Conservation (phyloP, 1,140 invertebrate species). For the Vanessa atalanta region DNA sequence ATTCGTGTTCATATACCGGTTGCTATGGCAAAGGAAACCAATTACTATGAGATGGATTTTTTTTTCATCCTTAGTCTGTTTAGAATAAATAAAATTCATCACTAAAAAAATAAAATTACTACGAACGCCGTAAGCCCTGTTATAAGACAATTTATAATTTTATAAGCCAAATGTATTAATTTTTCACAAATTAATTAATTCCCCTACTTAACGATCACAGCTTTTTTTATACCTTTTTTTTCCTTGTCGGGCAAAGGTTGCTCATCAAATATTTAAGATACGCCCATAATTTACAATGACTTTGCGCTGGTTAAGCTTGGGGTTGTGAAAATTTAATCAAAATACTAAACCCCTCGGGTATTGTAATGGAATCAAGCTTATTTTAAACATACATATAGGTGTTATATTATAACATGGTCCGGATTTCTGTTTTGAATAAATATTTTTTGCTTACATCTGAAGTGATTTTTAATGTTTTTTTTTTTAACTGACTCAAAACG, state of each 20-base stretch:
- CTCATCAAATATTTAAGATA: conserved; percentile 72
- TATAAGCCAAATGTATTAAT: neutral
- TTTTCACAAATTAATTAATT: conserved; percentile 1
- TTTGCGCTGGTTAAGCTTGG: conserved; percentile 62
- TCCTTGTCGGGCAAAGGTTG: conserved; percentile 58
- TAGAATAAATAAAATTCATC: no score
- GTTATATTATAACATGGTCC: conserved; percentile 4
- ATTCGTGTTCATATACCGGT: no score
- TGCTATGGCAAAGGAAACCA: no score
- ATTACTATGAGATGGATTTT: no score
- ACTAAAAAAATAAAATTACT: no score
- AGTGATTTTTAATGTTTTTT: no score
- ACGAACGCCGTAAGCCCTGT: neutral
- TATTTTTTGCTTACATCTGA: neutral
- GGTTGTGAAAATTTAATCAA: conserved; percentile 78
- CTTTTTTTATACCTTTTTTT: conserved; percentile 35
- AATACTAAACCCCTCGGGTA: conserved; percentile 60
- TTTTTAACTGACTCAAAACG: no score
- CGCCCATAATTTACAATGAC: conserved; percentile 69
- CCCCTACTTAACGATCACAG: neutral
- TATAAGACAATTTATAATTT: neutral
- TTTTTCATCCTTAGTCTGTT: no score
- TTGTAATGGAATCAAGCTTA: conserved; percentile 61
- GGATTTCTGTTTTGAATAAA: neutral
- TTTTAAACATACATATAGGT: conserved; percentile 14